phyloP scores from a whole-genome alignment of 2,113 vertebrate species.

The Nanorana parkeri region DNA sequence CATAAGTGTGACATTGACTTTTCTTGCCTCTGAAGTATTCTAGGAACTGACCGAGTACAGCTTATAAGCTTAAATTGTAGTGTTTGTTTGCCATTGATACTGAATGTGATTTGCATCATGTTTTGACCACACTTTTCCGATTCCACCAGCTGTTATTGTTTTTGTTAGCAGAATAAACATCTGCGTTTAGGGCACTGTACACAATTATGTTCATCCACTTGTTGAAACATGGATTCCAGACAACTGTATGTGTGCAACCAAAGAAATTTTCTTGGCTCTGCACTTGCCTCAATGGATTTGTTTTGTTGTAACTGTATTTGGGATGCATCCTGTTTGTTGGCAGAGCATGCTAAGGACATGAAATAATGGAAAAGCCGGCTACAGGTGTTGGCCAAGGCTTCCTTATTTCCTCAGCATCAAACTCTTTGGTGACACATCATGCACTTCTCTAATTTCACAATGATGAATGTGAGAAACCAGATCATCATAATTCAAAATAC shows the following conservation, averaged over 20 bases:
- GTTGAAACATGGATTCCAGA: constrained; percentile 41
- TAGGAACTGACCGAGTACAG: constrained; percentile 48
- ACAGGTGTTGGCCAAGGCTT: too few relatives aligned
- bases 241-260: neutral
- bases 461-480: too few relatives aligned
- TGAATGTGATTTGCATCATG: constrained; percentile 39
- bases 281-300: neutral
- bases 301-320: neutral
- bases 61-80: constrained; percentile 35
- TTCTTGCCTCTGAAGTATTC: neutral
- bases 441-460: too few relatives aligned
- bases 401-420: too few relatives aligned
- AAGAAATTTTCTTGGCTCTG: neutral
- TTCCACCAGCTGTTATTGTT: constrained; percentile 30
- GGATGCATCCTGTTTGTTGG: neutral
- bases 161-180: constrained; percentile 32
- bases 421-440: too few relatives aligned
- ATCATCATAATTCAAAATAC: too few relatives aligned
- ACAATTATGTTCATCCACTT: constrained; percentile 20
- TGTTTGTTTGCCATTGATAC: constrained; percentile 11
- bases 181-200: constrained; percentile 28
- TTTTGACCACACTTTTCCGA: constrained; percentile 20
- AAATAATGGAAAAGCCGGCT: too few relatives aligned
- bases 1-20: neutral
- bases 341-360: neutral